Base-by-base conservation (phyloP, 2,888 invertebrate species). In the Eucriotettix oculatus region DNA sequence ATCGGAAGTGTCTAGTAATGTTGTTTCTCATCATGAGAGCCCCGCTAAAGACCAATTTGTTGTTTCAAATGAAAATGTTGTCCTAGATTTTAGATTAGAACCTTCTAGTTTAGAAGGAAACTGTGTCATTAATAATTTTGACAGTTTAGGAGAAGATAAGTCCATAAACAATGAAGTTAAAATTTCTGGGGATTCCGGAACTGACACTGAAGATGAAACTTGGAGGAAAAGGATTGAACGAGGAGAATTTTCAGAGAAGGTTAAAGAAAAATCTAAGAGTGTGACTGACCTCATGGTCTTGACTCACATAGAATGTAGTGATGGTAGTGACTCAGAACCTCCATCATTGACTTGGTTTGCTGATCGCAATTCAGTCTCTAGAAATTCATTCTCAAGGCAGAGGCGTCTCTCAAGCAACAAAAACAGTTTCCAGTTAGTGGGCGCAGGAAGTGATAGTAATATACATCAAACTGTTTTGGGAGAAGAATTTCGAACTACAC, bases 231-330 rank as follows among this genome's bases (percentile, higher is more conserved):
- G 80, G 64, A 78, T 82, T 42, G 82, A 83, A 69, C 72, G 78
- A 41, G 80, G 79, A 1, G 79, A 76, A 54, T 71, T 73, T 60
- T 77, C 80, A 0, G 82, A 82, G 67, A 81, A 83, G 70, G 82
- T 83, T 1, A 77, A 79, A 63, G 78, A 81, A 65, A 84, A 84
- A 69, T 83, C 83, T 0, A 79, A 80, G 68, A 83, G 83, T 57
- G 83, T 83, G 0, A 80, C 83, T 10, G 83, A 84, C 71, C 71
- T 84, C 41, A 83, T 84, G 83, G 75, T 83, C 44, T 71, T 84
- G 53, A 84, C 83, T 14, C 83, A 83, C 65, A 82, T 84, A 17
- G 83, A 84, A 66, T 75, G 73, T 63, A 79, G 80, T 7, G 81
- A 81, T 68, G 68, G 67, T 17, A 79, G 80, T 9, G 82, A 82